Conservation (phyloP, 2,797 vertebrate genomes). For the Lophotriccus pileatus region DNA sequence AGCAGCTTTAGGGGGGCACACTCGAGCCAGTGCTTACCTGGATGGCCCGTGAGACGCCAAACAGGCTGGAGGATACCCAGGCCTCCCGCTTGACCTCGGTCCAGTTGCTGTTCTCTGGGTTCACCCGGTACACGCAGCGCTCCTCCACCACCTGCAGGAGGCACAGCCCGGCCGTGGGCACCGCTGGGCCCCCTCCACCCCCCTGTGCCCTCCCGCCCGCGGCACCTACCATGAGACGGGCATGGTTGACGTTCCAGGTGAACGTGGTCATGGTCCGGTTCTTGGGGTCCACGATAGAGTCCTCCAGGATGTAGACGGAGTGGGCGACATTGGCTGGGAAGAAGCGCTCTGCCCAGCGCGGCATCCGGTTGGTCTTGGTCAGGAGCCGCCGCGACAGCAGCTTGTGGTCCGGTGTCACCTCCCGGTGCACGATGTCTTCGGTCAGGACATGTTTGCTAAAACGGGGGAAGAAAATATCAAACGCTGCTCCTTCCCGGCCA, state of each 20-base stretch:
- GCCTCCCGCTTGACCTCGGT: slow-evolving; percentile 93
- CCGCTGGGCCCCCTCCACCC: accelerated
- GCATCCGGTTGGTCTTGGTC: slow-evolving; percentile 94
- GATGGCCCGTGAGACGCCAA: slow-evolving; percentile 89
- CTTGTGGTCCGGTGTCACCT: slow-evolving; percentile 91
- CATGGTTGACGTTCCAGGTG: slow-evolving; percentile 97
- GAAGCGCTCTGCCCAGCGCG: slow-evolving; percentile 92
- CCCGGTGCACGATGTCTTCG: slow-evolving; percentile 93
- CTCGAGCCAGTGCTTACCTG: slow-evolving; percentile 81
- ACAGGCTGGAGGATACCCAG: slow-evolving; percentile 92
- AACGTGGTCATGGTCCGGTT: slow-evolving; percentile 92
- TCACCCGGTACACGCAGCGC: slow-evolving; percentile 87
- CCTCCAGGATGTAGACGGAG: slow-evolving; percentile 94
- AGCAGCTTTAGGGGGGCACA: neutral
- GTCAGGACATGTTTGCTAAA: slow-evolving; percentile 95
- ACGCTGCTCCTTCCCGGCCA: accelerated
- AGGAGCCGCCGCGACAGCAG: slow-evolving; percentile 92
- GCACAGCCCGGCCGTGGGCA: neutral
- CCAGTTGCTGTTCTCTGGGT: slow-evolving; percentile 88
- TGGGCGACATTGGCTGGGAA: slow-evolving; percentile 90
- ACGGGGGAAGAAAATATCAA: neutral
- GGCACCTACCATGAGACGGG: slow-evolving; percentile 87
- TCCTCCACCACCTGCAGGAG: slow-evolving; percentile 87
- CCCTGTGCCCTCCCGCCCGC: accelerated
- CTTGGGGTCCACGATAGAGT: slow-evolving; percentile 93